These are phyloP conservation scores for Acrocephalus kingi DNA, from an alignment of 2,113 vertebrate genomes.

Conservation along the genomic window DNA sequence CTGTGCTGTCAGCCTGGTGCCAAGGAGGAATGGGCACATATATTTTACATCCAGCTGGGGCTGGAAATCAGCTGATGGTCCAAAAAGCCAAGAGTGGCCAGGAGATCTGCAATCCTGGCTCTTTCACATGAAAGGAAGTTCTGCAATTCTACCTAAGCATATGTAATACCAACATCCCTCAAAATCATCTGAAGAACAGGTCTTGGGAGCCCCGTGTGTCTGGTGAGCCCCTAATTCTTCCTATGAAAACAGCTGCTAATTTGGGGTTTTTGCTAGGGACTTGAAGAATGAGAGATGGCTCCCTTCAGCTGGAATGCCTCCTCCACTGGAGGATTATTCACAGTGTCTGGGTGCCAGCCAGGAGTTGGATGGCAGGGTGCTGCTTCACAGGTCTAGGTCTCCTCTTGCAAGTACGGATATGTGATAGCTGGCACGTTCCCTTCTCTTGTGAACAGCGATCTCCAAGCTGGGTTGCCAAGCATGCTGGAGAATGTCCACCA, in stretches of 20 bases:
- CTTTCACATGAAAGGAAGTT: neutral
- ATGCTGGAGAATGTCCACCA: slow-evolving; percentile 7
- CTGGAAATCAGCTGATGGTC: neutral
- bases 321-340: slow-evolving; percentile 57
- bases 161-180: neutral
- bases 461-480: neutral
- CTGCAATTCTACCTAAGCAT: neutral
- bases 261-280: neutral
- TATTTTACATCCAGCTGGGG: neutral
- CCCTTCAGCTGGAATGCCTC: neutral
- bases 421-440: slow-evolving; percentile 16
- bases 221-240: neutral
- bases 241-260: neutral
- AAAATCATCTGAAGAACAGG: neutral
- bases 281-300: neutral
- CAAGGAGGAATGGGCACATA: neutral
- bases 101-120: neutral
- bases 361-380: neutral
- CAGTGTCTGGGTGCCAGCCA: neutral
- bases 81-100: neutral
- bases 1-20: neutral
- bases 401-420: slow-evolving; percentile 57
- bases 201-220: fast-evolving
- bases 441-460: neutral
- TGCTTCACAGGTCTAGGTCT: slow-evolving; percentile 21